These are phyloP conservation scores for Oreotrochilus melanogaster DNA, from an alignment of 2,113 vertebrate species.

Conservation along the genomic window DNA sequence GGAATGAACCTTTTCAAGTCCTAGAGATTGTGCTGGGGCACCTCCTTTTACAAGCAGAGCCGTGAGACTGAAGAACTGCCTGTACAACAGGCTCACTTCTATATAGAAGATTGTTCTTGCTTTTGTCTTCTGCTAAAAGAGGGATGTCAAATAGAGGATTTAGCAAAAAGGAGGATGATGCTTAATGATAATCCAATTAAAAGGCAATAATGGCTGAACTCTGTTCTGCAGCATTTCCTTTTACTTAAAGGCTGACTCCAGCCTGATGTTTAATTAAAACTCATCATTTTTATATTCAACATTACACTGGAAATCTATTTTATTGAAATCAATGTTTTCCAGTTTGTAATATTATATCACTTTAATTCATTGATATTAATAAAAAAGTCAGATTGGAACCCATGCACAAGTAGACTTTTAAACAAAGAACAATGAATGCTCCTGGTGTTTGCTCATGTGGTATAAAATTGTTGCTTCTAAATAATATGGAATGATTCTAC, in stretches of 20 bases:
- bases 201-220: not conserved
- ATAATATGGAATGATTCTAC: not conserved
- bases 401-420: not conserved
- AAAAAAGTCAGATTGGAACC: not conserved
- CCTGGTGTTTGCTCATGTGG: not conserved
- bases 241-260: not conserved
- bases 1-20: not conserved
- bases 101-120: not conserved
- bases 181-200: not conserved
- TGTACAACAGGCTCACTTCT: not conserved
- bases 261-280: not conserved
- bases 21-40: not conserved
- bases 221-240: not conserved
- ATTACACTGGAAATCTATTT: not conserved
- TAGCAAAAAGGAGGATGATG: not conserved
- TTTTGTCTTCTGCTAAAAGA: not conserved
- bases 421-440: rapidly evolving
- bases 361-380: not conserved
- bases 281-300: not conserved
- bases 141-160: not conserved
- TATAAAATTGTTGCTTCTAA: not conserved
- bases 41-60: not conserved
- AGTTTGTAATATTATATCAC: not conserved
- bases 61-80: not conserved
- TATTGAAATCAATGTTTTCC: not conserved